Conservation (phyloP, 2,113 vertebrate species). For the Sisor rabdophorus region DNA sequence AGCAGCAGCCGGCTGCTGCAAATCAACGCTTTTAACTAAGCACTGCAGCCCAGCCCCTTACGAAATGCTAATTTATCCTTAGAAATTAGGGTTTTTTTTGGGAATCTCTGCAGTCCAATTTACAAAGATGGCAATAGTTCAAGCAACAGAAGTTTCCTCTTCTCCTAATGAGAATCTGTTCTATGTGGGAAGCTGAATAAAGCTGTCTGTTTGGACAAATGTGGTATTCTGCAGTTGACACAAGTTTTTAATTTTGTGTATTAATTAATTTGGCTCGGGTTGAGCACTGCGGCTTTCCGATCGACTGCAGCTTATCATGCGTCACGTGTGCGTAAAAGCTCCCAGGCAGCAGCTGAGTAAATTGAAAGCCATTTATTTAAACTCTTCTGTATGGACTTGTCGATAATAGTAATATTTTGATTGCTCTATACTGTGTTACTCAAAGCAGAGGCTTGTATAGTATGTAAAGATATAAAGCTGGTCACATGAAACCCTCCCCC, state of each 20-base stretch:
- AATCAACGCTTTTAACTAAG: conserved; percentile 38
- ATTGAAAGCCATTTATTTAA: conserved; percentile 33
- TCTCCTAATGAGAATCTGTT: background rate
- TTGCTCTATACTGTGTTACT: background rate
- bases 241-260: conserved; percentile 6
- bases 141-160: background rate
- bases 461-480: background rate
- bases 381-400: conserved; percentile 22
- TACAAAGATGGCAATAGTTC: background rate
- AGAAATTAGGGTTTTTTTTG: background rate
- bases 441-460: background rate
- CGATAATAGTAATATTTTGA: conserved; percentile 26
- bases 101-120: background rate
- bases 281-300: conserved; percentile 1
- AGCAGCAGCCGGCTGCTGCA: conserved; percentile 16
- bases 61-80: conserved; percentile 10
- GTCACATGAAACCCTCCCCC: too few species aligned
- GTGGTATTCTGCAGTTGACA: background rate
- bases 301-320: conserved; percentile 15
- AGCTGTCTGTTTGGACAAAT: background rate
- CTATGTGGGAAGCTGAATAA: too few species aligned
- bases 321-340: conserved; percentile 13
- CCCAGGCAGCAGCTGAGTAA: conserved; percentile 31
- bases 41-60: background rate
- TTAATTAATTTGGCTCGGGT: conserved; percentile 22